Evolutionary conservation across 23 tunicate species (phyloP).

Genomic region (Clavelina lepadiformis): DNA sequence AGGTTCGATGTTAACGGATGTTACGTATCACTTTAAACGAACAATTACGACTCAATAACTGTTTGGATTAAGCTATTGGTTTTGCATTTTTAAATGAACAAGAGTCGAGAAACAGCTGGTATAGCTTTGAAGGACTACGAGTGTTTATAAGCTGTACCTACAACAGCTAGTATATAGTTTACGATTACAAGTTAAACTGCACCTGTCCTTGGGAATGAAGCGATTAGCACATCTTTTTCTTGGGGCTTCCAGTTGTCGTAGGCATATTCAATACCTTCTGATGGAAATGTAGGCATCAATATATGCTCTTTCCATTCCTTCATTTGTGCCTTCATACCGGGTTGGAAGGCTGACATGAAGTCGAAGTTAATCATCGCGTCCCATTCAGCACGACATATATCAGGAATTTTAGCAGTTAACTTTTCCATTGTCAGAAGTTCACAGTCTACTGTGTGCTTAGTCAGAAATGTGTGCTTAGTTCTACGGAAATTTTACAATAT

Average conservation of each 20-base stretch:
- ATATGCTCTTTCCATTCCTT: slow-evolving; percentile 36
- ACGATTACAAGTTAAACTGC: not conserved
- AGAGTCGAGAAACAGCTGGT: too few relatives aligned
- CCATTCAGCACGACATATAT: slow-evolving; percentile 18
- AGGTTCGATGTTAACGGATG: too few relatives aligned
- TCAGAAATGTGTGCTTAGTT: too few relatives aligned
- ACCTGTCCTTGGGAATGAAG: slow-evolving; percentile 74
- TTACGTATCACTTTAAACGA: too few relatives aligned
- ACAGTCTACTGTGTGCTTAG: too few relatives aligned
- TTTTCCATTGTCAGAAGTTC: slow-evolving; percentile 31
- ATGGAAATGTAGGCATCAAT: slow-evolving; percentile 47
- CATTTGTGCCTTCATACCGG: slow-evolving; percentile 3
- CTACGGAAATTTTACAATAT: too few relatives aligned
- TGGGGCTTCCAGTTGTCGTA: slow-evolving; percentile 56
- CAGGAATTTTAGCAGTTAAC: slow-evolving; percentile 22
- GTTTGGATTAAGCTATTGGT: too few relatives aligned
- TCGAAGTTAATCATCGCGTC: slow-evolving; percentile 33
- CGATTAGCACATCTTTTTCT: slow-evolving; percentile 46
- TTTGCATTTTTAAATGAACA: too few relatives aligned
- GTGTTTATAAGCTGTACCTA: too few relatives aligned
- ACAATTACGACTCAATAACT: too few relatives aligned
- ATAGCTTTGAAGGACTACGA: too few relatives aligned
- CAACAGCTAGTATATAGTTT: too few relatives aligned
- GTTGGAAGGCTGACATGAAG: slow-evolving; percentile 2
- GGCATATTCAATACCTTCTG: slow-evolving; percentile 44